Evolutionary conservation across 1,140 invertebrate genomes (phyloP), one percentile per base, ranked within the genome.

Genomic region (Acromyrmex heyeri): DNA sequence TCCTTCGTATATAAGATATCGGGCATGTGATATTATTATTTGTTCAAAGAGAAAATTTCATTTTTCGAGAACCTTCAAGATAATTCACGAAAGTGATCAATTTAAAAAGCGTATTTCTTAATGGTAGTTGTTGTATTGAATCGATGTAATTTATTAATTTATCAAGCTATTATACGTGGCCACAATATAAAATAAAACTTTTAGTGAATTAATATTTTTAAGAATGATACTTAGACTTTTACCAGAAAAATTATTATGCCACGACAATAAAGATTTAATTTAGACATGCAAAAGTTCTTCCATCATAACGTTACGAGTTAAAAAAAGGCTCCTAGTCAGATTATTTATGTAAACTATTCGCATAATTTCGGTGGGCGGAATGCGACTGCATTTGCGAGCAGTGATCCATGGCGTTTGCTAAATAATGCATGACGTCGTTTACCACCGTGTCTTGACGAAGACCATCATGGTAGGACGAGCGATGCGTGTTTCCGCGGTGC

Each of bases 401-500:
- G 91, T 91, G 89, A 90, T 91, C 89, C 90, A 87, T 89, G 53
- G 88, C 86, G 86, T 88, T 91, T 92, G 78, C 87, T 93, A 92
- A 93, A 93, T 93, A 93, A 93, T 93, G 92, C 91, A 92, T 93
- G 91, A 93, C 91, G 91, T 27, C 76, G 89, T 86, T 81, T 70
- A 70, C 64, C 64, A 50, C 8, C 78, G 50, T 57, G 78, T 70
- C 50, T 70, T 59, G 67, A 81, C 78, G 50, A 57, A 70, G 78
- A 81, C 64, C 78, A 44, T 81, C 30, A 14, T 57, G 77, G 30
- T 65, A 81, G 34, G 77, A 69, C 62, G 62, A 69, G 50, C 34
- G 50, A 50, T 38, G 48, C 21, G 64, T 38, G 65, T 81, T 92
- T 91, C 88, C 90, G 87, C 75, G 77, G 67, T 24, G 48, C 64